Conservation (phyloP, 2,888 invertebrate species). For the Perithous albicinctus region DNA sequence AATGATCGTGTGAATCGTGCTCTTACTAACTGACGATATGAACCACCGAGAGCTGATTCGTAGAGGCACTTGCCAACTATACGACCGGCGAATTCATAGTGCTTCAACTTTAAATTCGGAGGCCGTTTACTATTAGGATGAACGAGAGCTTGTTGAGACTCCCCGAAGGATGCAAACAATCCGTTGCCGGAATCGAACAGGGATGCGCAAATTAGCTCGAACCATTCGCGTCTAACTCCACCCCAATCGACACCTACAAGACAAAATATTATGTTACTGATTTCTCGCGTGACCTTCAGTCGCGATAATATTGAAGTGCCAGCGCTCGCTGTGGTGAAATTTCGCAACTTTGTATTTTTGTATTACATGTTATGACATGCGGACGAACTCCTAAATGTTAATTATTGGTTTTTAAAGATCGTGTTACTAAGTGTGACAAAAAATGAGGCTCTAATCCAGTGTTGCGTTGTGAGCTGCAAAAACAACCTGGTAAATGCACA, state of each 20-base stretch:
- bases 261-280: too few species aligned
- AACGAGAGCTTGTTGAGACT: constrained; percentile 94
- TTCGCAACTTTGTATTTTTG: too few species aligned
- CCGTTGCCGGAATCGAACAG: constrained; percentile 94
- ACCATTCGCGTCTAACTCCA: constrained; percentile 97
- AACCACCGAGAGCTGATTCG: constrained; percentile 95
- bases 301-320: too few species aligned
- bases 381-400: too few species aligned
- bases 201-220: constrained; percentile 94
- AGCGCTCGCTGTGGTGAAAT: too few species aligned
- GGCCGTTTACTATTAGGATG: constrained; percentile 95
- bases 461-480: too few species aligned
- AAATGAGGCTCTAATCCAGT: too few species aligned
- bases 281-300: too few species aligned
- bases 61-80: constrained; percentile 97
- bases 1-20: constrained; percentile 96
- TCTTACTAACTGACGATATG: constrained; percentile 95
- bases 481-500: too few species aligned
- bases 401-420: too few species aligned
- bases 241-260: constrained; percentile 95
- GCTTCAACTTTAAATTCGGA: constrained; percentile 92
- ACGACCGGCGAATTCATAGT: constrained; percentile 97
- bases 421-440: too few species aligned
- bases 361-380: too few species aligned
- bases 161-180: constrained; percentile 94